phyloP scores from a whole-genome alignment of 2,888 invertebrate genomes.

The Argyresthia albistria region DNA sequence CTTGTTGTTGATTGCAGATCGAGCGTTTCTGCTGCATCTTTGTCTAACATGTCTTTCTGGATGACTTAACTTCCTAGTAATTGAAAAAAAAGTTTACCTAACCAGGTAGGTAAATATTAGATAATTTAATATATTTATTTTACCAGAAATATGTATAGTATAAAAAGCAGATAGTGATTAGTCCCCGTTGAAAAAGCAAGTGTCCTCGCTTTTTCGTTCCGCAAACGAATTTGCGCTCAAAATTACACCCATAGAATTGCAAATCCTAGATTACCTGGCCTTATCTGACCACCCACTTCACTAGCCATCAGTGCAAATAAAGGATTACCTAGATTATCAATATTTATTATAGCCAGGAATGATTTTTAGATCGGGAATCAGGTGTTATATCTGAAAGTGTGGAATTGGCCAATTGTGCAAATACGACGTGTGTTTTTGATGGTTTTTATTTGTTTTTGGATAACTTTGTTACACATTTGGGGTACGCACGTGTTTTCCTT shows the following conservation, averaged over 20 bases:
- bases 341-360: slow-evolving; percentile 49
- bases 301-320: slow-evolving; percentile 55
- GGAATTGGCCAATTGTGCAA: slow-evolving; percentile 55
- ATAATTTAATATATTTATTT: too few relatives aligned
- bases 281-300: slow-evolving; percentile 61
- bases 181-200: too few relatives aligned
- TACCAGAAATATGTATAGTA: too few relatives aligned
- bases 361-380: slow-evolving; percentile 38
- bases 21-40: too few relatives aligned
- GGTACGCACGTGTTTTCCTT: not conserved
- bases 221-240: slow-evolving; percentile 13
- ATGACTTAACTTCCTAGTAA: too few relatives aligned
- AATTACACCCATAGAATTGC: slow-evolving; percentile 44
- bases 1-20: too few relatives aligned
- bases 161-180: too few relatives aligned
- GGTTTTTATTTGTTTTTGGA: not conserved
- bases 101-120: too few relatives aligned
- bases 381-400: slow-evolving; percentile 22
- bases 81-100: too few relatives aligned
- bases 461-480: not conserved
- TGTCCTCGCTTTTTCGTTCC: too few relatives aligned
- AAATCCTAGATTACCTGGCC: slow-evolving; percentile 37
- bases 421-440: slow-evolving; percentile 30
- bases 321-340: slow-evolving; percentile 60
- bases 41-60: too few relatives aligned